Conservation (phyloP, 2,888 invertebrate genomes). For the Platycheirus albimanus region DNA sequence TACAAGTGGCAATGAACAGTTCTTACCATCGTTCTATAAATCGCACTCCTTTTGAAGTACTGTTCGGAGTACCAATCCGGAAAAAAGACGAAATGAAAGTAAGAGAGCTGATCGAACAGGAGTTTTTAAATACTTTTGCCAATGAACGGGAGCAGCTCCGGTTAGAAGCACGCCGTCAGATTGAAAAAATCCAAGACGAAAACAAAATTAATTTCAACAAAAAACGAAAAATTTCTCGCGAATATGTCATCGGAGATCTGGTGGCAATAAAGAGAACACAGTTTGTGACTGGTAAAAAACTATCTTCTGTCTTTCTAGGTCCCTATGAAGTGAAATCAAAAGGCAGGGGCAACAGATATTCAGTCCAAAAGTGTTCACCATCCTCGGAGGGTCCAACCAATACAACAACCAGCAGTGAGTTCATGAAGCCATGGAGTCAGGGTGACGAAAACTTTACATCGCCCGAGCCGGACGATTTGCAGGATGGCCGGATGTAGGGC, state of each 20-base stretch:
- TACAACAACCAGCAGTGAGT: constrained; percentile 15
- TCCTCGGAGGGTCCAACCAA: constrained; percentile 8
- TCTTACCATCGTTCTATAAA: background rate
- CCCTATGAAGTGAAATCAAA: background rate
- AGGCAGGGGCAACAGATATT: constrained; percentile 10
- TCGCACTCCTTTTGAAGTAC: constrained; percentile 16
- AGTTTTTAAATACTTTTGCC: background rate
- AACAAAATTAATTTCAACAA: constrained; percentile 3
- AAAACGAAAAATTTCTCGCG: background rate
- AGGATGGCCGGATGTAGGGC: constrained; percentile 1
- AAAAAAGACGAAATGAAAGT: constrained; percentile 22
- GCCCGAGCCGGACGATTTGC: background rate
- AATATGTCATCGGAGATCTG: background rate
- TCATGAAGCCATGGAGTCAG: constrained; percentile 18
- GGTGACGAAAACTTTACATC: background rate
- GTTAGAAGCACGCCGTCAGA: constrained; percentile 1
- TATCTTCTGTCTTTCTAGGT: constrained; percentile 16
- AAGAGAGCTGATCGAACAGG: background rate
- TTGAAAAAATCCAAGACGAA: constrained; percentile 8
- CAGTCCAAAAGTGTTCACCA: constrained; percentile 17
- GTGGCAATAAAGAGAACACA: constrained; percentile 7
- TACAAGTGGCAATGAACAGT: constrained; percentile 9
- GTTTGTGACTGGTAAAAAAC: constrained; percentile 3
- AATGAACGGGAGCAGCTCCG: constrained; percentile 9
- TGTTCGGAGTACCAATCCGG: constrained; percentile 18